Evolutionary conservation across 2,888 invertebrate species (phyloP).

Genomic region (Auanema freiburgensis): DNA sequence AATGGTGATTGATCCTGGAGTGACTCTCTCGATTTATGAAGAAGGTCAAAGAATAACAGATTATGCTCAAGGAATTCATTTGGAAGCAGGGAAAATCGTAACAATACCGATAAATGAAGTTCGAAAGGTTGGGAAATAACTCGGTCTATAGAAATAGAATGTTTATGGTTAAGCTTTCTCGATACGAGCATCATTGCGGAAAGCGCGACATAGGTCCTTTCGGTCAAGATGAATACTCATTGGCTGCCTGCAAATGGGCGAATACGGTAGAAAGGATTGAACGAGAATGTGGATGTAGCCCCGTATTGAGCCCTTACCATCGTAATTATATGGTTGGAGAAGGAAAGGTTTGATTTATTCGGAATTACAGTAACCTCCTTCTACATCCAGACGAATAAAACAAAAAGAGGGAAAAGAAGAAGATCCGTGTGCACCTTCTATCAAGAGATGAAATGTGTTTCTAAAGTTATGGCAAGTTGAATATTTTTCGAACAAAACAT

Average conservation of each 20-base stretch:
- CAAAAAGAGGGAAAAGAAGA: slow-evolving; percentile 27
- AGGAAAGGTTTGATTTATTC: not conserved
- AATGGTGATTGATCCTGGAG: slow-evolving; percentile 45
- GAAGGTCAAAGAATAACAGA: slow-evolving; percentile 32
- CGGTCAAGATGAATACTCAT: slow-evolving; percentile 44
- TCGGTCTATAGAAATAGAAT: not conserved
- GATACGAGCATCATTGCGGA: slow-evolving; percentile 49
- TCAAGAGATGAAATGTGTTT: slow-evolving; percentile 51
- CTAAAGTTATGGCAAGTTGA: slow-evolving; percentile 34
- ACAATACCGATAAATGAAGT: slow-evolving; percentile 58
- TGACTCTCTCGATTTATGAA: slow-evolving; percentile 51
- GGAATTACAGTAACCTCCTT: not conserved
- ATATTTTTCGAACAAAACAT: not conserved
- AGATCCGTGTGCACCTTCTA: slow-evolving; percentile 40
- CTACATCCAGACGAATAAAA: slow-evolving; percentile 9
- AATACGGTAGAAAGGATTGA: slow-evolving; percentile 33
- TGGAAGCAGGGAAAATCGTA: slow-evolving; percentile 56
- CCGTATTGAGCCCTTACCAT: slow-evolving; percentile 27
- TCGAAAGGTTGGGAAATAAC: slow-evolving; percentile 29
- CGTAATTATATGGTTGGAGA: slow-evolving; percentile 11
- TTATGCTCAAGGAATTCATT: slow-evolving; percentile 54
- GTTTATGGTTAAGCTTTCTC: slow-evolving; percentile 26
- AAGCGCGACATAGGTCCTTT: slow-evolving; percentile 39
- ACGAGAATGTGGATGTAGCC: slow-evolving; percentile 34
- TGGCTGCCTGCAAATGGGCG: slow-evolving; percentile 53